Conservation (phyloP, 2,113 vertebrate genomes). For the Symphodus melops region DNA sequence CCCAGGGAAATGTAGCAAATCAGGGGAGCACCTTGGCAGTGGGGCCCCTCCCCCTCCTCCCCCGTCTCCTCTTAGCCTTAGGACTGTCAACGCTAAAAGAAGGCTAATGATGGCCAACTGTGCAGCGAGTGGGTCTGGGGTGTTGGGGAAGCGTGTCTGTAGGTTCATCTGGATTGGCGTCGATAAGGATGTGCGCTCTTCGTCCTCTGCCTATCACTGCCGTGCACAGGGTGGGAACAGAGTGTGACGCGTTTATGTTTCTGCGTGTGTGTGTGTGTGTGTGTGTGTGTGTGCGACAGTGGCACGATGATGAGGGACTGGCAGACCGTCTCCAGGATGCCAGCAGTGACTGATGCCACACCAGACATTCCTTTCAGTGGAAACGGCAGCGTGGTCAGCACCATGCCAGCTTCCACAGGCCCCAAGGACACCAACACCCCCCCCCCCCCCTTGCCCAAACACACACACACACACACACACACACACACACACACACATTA, state of each 20-base stretch:
- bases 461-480: background rate
- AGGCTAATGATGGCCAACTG: slow-evolving; percentile 80
- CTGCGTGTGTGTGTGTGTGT: slow-evolving; percentile 50
- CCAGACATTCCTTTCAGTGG: slow-evolving; percentile 79
- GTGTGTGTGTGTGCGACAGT: slow-evolving; percentile 54
- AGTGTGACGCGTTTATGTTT: slow-evolving; percentile 60
- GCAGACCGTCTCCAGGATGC: slow-evolving; percentile 77
- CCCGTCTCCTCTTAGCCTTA: slow-evolving; percentile 70
- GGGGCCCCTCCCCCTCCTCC: slow-evolving; percentile 23
- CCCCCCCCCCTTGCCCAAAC: too few relatives aligned
- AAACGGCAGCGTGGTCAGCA: slow-evolving; percentile 61
- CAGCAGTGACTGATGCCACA: slow-evolving; percentile 83
- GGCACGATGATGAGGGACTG: slow-evolving; percentile 69
- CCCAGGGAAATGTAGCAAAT: slow-evolving; percentile 81
- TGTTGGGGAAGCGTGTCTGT: slow-evolving; percentile 81
- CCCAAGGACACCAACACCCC: slow-evolving; percentile 52
- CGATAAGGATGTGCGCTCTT: slow-evolving; percentile 83
- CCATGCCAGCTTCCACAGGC: slow-evolving; percentile 65
- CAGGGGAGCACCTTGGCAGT: slow-evolving; percentile 81
- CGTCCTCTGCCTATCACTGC: slow-evolving; percentile 82
- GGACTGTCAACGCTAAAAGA: slow-evolving; percentile 80
- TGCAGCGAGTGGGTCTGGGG: slow-evolving; percentile 78
- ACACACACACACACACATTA: background rate
- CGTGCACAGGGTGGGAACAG: slow-evolving; percentile 73
- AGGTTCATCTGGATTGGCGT: slow-evolving; percentile 86